A percentile compares a stretch with the other conserved stretches of the same genome.
Evolutionary conservation across 2,113 vertebrate genomes (phyloP).

Genomic region (Heterochromis multidens): DNA sequence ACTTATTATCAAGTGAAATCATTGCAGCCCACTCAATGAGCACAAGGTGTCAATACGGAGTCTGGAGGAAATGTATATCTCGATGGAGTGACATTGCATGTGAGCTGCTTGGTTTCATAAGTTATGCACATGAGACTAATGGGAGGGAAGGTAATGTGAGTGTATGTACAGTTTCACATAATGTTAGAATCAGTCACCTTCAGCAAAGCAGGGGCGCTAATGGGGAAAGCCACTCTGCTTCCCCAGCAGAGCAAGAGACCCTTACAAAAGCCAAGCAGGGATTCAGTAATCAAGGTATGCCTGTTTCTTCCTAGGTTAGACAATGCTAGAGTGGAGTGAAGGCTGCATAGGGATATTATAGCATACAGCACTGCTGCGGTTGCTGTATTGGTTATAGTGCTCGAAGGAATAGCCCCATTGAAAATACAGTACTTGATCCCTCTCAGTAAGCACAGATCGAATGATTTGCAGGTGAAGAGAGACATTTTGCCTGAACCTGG

Average conservation of each 20-base stretch:
- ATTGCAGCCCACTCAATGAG: constrained; percentile 9
- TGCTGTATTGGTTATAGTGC: not conserved
- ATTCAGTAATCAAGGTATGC: not conserved
- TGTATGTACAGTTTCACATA: not conserved
- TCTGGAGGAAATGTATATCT: not conserved
- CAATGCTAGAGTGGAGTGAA: not conserved
- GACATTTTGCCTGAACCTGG: not conserved
- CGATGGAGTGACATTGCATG: not conserved
- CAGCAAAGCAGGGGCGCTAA: not conserved
- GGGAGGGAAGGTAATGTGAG: not conserved
- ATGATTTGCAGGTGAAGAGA: not conserved
- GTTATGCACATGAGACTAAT: not conserved
- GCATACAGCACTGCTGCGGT: not conserved
- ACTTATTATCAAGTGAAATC: constrained; percentile 55
- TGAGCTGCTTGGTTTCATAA: not conserved
- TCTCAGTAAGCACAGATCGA: not conserved
- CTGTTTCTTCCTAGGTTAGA: not conserved
- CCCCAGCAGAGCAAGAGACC: not conserved
- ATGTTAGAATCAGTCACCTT: constrained; percentile 14
- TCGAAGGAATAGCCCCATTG: not conserved
- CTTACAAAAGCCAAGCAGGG: not conserved
- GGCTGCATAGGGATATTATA: not conserved
- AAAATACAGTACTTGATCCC: not conserved
- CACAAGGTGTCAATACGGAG: constrained; percentile 20
- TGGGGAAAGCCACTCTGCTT: not conserved